These are phyloP conservation scores for Listrodromus nycthemerus DNA, from an alignment of 2,888 invertebrate species.

Conservation along the genomic window DNA sequence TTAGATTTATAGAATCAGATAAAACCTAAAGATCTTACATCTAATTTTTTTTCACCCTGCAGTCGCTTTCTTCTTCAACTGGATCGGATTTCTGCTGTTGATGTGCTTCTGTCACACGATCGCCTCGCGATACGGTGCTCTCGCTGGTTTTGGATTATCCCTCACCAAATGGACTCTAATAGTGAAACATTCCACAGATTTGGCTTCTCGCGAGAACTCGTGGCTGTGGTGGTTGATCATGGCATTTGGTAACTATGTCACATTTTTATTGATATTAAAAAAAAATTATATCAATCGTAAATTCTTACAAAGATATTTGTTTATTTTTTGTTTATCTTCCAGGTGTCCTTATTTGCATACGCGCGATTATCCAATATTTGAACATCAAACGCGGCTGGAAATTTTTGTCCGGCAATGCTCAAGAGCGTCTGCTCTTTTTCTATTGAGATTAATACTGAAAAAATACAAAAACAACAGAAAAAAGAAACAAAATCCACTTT, in stretches of 20 bases:
- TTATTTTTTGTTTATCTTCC: conserved; percentile 77
- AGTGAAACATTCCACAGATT: conserved; percentile 95
- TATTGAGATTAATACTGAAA: conserved; percentile 86
- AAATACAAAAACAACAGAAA: conserved; percentile 40
- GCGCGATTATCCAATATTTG: conserved; percentile 94
- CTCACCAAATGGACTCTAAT: conserved; percentile 98
- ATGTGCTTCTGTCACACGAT: conserved; percentile 98
- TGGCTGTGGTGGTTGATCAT: conserved; percentile 97
- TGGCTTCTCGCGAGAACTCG: conserved; percentile 94
- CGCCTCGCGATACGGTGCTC: conserved; percentile 95
- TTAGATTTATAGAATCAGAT: neutral
- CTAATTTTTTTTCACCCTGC: conserved; percentile 77
- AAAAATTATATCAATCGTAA: neutral
- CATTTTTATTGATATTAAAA: neutral
- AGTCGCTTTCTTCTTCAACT: conserved; percentile 98
- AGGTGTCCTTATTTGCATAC: conserved; percentile 94
- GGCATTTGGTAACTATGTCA: conserved; percentile 91
- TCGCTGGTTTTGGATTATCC: conserved; percentile 96
- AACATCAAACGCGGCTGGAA: conserved; percentile 96
- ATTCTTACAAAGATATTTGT: neutral
- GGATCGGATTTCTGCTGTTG: conserved; percentile 96
- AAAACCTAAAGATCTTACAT: conserved; percentile 1
- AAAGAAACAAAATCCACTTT: conserved; percentile 56
- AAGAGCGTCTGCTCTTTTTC: conserved; percentile 94
- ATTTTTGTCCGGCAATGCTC: conserved; percentile 93